Evolutionary conservation across 2,797 vertebrate genomes (phyloP), one percentile per base, ranked within the genome.

Genomic region (Takifugu ocellatus): DNA sequence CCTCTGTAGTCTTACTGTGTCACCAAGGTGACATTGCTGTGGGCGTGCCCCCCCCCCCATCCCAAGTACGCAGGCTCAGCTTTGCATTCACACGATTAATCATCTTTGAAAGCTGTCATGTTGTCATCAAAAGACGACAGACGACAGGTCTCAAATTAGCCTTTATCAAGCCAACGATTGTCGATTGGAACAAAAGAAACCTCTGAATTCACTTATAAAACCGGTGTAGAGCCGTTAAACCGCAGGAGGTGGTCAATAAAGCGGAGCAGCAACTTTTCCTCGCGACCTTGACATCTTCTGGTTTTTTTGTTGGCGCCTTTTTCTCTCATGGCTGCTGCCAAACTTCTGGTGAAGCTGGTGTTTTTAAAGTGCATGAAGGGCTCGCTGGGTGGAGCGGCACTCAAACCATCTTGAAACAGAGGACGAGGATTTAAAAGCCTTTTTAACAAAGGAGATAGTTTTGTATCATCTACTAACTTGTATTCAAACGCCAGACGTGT

Each of bases 21-120:
- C 87, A 86, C 78, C 85, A 89, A 88, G 86, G 86, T 89, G 88
- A 90, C 88, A 87, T 90, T 90, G 87, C 85, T 86, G 2, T 68
- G 60, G 59, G 6, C 26, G 26, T 50, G 7, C 29, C 75, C 80
- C 78, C 61, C 61, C 60, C 64, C 66, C 75, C 80, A 82, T 66
- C 66, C 75, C 80, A 82, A 77, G 81, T 86, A 70, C 31, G 36
- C 60, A 70, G 61, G 56, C 75, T 63, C 53, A 24, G 77, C 66
- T 74, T 61, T 56, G 65, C 69, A 26, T 79, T 68, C 53, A 53
- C 68, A 62, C 71, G 78, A 82, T 86, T 88, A 86, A 85, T 87
- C 84, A 83, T 84, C 53, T 54, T 2, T 39, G 12, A 61, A 74
- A 71, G 76, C 80, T 77, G 70, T 70, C 74, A 83, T 84, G 82